Percentiles rank a stretch among this genome's conserved stretches.
Evolutionary conservation across 2,888 invertebrate genomes (phyloP).

Genomic region (Chrysomela aeneicollis): DNA sequence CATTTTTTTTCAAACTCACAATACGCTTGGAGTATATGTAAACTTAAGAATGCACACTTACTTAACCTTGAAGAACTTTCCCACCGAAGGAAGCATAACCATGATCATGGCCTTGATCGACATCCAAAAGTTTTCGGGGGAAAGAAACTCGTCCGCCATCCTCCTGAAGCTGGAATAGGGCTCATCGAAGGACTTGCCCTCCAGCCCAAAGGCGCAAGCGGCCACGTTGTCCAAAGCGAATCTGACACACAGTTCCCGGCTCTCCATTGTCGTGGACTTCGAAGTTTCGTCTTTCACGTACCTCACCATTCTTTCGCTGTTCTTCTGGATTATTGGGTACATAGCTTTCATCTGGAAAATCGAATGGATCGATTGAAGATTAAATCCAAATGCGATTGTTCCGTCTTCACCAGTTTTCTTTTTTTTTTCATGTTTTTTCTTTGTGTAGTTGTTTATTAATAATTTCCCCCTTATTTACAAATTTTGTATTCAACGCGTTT

Average conservation of each 20-base stretch:
- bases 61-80: conserved; percentile 30
- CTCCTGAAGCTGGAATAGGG: conserved; percentile 46
- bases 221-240: conserved; percentile 59
- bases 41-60: conserved; percentile 21
- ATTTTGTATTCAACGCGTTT: too few relatives aligned
- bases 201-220: conserved; percentile 60
- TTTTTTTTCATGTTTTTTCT: too few relatives aligned
- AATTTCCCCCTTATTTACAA: too few relatives aligned
- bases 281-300: conserved; percentile 43
- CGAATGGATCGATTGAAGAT: too few relatives aligned
- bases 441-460: too few relatives aligned
- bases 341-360: conserved; percentile 60
- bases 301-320: conserved; percentile 58
- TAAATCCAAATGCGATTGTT: too few relatives aligned
- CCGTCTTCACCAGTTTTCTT: too few relatives aligned
- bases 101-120: conserved; percentile 7
- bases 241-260: conserved; percentile 54
- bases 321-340: conserved; percentile 61
- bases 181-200: conserved; percentile 57
- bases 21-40: too few relatives aligned
- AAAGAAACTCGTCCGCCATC: conserved; percentile 43
- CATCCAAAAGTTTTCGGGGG: conserved; percentile 13
- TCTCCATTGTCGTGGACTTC: conserved; percentile 47
- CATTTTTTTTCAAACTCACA: too few relatives aligned
- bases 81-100: conserved; percentile 21